phyloP scores from a whole-genome alignment of 2,888 invertebrate genomes.

The Lagria hirta region DNA sequence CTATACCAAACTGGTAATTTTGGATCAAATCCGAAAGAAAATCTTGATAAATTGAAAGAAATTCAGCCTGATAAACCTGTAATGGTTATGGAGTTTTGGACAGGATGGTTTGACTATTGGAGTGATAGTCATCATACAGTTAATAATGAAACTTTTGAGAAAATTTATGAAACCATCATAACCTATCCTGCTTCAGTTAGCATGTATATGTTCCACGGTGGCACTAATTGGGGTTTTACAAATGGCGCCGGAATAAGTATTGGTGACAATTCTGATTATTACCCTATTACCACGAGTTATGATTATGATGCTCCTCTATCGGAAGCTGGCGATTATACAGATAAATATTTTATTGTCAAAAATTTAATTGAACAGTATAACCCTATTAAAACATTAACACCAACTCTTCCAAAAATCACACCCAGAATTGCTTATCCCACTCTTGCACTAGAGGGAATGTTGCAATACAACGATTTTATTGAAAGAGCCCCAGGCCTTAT shows the following conservation, averaged over 20 bases:
- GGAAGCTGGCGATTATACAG: slow-evolving; percentile 87
- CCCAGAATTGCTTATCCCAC: slow-evolving; percentile 46
- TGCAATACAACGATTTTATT: slow-evolving; percentile 33
- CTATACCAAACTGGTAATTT: slow-evolving; percentile 61
- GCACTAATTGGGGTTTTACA: slow-evolving; percentile 78
- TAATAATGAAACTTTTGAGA: slow-evolving; percentile 33
- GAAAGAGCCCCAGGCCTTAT: slow-evolving; percentile 18
- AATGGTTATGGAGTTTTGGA: slow-evolving; percentile 64
- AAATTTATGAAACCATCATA: slow-evolving; percentile 41
- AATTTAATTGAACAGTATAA: slow-evolving; percentile 54
- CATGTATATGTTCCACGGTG: slow-evolving; percentile 93
- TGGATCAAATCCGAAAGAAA: slow-evolving; percentile 48
- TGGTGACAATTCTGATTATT: slow-evolving; percentile 39
- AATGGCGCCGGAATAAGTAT: slow-evolving; percentile 42
- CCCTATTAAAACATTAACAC: slow-evolving; percentile 42
- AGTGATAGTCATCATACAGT: slow-evolving; percentile 47
- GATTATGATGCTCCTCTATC: slow-evolving; percentile 81
- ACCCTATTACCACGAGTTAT: slow-evolving; percentile 54
- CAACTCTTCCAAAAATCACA: slow-evolving; percentile 44
- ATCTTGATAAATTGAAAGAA: slow-evolving; percentile 51
- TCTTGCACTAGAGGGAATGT: slow-evolving; percentile 35
- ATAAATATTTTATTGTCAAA: slow-evolving; percentile 74
- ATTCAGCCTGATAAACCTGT: slow-evolving; percentile 57
- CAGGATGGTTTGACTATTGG: slow-evolving; percentile 66
- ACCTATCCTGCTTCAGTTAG: slow-evolving; percentile 63